Evolutionary conservation across 2,888 invertebrate genomes (phyloP), one percentile per base, ranked within the genome.

Genomic region (Uloborus plumipes): DNA sequence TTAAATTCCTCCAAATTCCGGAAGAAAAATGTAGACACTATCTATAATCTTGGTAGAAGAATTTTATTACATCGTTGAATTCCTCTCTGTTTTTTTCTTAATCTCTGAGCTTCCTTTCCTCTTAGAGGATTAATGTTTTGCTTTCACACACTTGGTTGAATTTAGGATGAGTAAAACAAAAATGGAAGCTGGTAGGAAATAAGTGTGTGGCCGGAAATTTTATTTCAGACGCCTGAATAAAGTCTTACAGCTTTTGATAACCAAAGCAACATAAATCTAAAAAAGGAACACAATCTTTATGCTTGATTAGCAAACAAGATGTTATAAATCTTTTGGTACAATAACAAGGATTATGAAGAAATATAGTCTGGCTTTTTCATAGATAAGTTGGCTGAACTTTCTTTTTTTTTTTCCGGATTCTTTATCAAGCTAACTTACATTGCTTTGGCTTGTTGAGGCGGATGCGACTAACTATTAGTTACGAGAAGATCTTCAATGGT

Each of bases 151-250:
- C 71, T 78, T 71, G 70, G 64, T 55, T 70, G 49, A 62, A 47
- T 64, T 55, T 74, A 26, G 18, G n/a, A 31, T 26, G 61, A 47
- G 47, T 31, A 39, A 47, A 65, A 65, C n/a, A 49, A 65, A n/a
- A 20, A 39, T 26, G 22, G n/a, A 39, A 14, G 20, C 26, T 47
- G n/a, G 69, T 64, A 16, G 64, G 49, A 64, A 64, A 47, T 31
- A 62, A 31, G 58, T 65, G 58, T 71, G 78, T 16, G 74, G 74
- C 69, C 73, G 69, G 74, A 81, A 74, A 81, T 81, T 74, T 73
- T 74, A 81, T 81, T 81, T 74, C 74, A 58, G 55, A 74, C 53
- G 55, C 55, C 70, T 69, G 61, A 74, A 81, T 75, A 73, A 81
- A 70, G 70, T 74, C 58, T 81, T 73, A 75, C 51, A 22, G 64